Percentiles rank a stretch among this genome's conserved stretches.
phyloP scores from a whole-genome alignment of 2,113 vertebrate species.

The Thamnaconus septentrionalis region DNA sequence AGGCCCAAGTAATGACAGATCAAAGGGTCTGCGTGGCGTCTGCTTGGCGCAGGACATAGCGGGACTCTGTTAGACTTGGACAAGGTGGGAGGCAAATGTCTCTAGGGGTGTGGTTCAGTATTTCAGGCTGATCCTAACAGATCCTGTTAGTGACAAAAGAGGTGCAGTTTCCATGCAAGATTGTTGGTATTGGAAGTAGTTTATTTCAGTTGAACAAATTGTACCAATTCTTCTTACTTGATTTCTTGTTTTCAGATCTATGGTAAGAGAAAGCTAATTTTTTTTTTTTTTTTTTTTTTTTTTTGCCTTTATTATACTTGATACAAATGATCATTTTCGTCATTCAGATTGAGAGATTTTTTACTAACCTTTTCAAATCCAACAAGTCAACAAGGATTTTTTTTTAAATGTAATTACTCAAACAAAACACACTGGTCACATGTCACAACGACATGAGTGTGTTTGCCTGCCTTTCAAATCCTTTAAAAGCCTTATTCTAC shows the following conservation, averaged over 20 bases:
- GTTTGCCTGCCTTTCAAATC: constrained; percentile 17
- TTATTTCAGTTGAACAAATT: constrained; percentile 34
- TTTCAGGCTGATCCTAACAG: constrained; percentile 44
- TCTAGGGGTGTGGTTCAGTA: constrained; percentile 40
- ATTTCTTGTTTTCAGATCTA: too few relatives aligned
- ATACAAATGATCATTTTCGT: too few relatives aligned
- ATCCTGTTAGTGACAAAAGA: constrained; percentile 53
- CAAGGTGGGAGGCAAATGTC: constrained; percentile 8
- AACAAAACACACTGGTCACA: too few relatives aligned
- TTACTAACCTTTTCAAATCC: too few relatives aligned
- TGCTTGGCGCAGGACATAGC: too few relatives aligned
- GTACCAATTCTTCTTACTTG: too few relatives aligned
- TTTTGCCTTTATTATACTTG: neutral
- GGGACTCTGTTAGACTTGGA: neutral
- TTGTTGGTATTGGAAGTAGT: neutral
- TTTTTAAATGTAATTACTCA: too few relatives aligned
- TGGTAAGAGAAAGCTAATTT: too few relatives aligned
- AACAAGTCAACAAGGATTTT: too few relatives aligned
- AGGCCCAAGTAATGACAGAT: neutral
- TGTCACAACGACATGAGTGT: constrained; percentile 27
- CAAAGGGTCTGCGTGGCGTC: neutral
- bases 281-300: too few relatives aligned
- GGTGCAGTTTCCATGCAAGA: neutral
- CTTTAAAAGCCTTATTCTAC: constrained; percentile 12
- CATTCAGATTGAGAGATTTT: too few relatives aligned